Evolutionary conservation across 1,140 invertebrate species (phyloP).

Genomic region (Dryas iulia): DNA sequence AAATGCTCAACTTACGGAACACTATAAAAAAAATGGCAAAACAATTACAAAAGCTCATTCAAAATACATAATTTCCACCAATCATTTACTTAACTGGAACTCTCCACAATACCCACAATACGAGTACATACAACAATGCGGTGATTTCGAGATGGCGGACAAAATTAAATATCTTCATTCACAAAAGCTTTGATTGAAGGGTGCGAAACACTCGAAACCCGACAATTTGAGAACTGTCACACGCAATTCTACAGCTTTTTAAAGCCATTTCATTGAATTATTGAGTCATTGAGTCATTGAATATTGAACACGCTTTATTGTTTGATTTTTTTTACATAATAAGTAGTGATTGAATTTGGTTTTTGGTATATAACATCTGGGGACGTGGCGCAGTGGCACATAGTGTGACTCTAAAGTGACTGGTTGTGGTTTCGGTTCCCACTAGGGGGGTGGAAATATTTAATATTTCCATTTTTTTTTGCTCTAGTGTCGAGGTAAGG

Average conservation of each 20-base stretch:
- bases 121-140: neutral
- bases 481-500: too few relatives aligned
- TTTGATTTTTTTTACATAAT: neutral
- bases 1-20: too few relatives aligned
- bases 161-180: conserved; percentile 32
- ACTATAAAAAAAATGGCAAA: neutral
- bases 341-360: too few relatives aligned
- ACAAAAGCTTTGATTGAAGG: conserved; percentile 33
- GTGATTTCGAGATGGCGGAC: neutral
- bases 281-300: neutral
- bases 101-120: neutral
- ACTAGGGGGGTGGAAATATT: too few relatives aligned
- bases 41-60: neutral
- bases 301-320: neutral
- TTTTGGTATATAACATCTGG: too few relatives aligned
- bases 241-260: conserved; percentile 23
- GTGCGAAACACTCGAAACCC: conserved; percentile 25
- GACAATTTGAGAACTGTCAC: conserved; percentile 34
- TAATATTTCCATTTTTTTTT: too few relatives aligned
- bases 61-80: neutral
- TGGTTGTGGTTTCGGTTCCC: too few relatives aligned
- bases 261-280: neutral
- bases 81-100: neutral
- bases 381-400: too few relatives aligned
- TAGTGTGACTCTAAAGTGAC: too few relatives aligned